A percentile compares a stretch with the other conserved stretches of the same genome.
These are phyloP conservation scores for Sminthurinus aureus DNA, from an alignment of 2,888 invertebrate species.

Conservation along the genomic window DNA sequence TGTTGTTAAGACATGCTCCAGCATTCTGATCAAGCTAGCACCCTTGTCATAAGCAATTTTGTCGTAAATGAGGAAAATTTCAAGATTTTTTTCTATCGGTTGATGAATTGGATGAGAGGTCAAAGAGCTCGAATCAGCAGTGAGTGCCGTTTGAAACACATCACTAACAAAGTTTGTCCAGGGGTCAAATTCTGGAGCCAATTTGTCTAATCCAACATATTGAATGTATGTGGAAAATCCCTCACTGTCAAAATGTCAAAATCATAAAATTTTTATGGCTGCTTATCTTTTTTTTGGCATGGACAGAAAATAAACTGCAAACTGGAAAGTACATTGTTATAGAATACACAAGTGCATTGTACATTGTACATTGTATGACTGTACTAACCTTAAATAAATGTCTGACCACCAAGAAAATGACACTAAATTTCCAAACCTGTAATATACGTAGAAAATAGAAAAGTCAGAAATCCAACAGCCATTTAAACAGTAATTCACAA, in stretches of 20 bases:
- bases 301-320: too few species aligned
- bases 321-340: too few species aligned
- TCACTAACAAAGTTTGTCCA: conserved; percentile 53
- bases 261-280: too few species aligned
- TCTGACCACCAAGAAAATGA: conserved; percentile 46
- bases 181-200: conserved; percentile 51
- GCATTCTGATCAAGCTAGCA: conserved; percentile 51
- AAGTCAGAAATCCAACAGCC: background rate
- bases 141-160: conserved; percentile 51
- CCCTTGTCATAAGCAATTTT: conserved; percentile 53
- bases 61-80: conserved; percentile 50
- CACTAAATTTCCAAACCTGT: conserved; percentile 38
- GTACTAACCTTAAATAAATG: conserved; percentile 48
- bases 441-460: background rate
- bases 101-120: conserved; percentile 51
- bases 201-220: conserved; percentile 48
- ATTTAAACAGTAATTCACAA: background rate
- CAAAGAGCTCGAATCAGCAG: conserved; percentile 35
- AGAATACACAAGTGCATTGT: too few species aligned
- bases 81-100: conserved; percentile 43
- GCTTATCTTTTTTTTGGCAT: too few species aligned
- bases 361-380: background rate
- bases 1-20: conserved; percentile 50
- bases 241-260: too few species aligned
- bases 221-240: conserved; percentile 54